These are phyloP conservation scores for Drosophila takahashii DNA, from an alignment of 1,140 invertebrate genomes.

Conservation along the genomic window DNA sequence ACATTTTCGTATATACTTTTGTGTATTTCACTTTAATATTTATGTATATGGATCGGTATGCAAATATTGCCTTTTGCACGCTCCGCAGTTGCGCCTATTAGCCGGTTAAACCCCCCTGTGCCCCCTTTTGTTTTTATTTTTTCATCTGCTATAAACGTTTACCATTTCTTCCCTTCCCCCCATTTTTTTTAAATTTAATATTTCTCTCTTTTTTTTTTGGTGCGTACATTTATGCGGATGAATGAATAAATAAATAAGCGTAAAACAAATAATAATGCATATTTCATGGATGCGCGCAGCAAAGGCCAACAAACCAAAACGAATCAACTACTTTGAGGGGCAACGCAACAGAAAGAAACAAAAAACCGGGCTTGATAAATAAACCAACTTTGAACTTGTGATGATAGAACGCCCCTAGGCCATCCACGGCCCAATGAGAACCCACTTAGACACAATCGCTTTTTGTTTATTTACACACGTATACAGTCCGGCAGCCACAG, in stretches of 20 bases:
- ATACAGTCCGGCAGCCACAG: conserved; percentile 16
- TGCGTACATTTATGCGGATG: conserved; percentile 64
- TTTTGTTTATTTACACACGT: conserved; percentile 31
- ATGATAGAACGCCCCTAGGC: conserved; percentile 15
- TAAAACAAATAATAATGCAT: conserved; percentile 75
- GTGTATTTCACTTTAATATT: conserved; percentile 60
- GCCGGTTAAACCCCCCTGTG: conserved; percentile 33
- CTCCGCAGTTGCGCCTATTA: conserved; percentile 53
- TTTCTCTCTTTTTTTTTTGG: conserved; percentile 21
- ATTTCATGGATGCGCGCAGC: conserved; percentile 49
- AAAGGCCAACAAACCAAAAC: conserved; percentile 23
- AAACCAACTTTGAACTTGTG: conserved; percentile 31
- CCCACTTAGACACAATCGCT: conserved; percentile 34
- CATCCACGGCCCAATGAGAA: conserved; percentile 6
- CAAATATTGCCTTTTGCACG: conserved; percentile 64
- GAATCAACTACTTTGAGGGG: conserved; percentile 7
- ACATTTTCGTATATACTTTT: conserved; percentile 54
- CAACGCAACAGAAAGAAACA: background rate
- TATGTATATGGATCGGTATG: conserved; percentile 63
- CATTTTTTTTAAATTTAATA: conserved; percentile 29
- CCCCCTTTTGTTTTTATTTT: conserved; percentile 5
- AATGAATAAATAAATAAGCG: conserved; percentile 74
- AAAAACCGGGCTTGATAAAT: conserved; percentile 11
- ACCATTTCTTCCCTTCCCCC: conserved; percentile 17
- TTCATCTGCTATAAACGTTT: conserved; percentile 32